Conservation (phyloP, 2,888 invertebrate species). For the Balanococcus diminutus region DNA sequence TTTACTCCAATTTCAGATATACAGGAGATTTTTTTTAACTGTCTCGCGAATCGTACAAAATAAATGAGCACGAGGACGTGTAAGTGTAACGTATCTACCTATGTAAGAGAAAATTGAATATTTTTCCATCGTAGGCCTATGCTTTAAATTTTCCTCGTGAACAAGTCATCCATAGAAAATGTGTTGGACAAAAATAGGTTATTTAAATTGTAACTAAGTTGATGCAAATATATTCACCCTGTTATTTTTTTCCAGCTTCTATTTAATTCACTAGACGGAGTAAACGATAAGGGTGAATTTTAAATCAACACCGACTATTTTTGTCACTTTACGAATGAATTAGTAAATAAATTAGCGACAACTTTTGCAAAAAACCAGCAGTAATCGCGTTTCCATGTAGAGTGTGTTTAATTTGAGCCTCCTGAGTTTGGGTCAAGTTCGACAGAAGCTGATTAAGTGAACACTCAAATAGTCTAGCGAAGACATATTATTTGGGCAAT, state of each 20-base stretch:
- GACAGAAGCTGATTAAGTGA: no score
- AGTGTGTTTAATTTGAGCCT: not conserved
- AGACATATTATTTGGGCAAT: no score
- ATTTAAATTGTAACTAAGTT: not conserved
- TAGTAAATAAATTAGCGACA: not conserved
- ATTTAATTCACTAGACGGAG: not conserved
- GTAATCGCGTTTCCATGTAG: not conserved
- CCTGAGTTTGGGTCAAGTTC: not conserved
- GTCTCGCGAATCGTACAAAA: not conserved
- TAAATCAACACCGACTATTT: not conserved
- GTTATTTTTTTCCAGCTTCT: not conserved
- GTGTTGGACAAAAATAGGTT: not conserved
- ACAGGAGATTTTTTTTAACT: not conserved
- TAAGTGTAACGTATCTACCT: not conserved
- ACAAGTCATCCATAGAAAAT: not conserved
- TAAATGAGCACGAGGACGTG: not conserved
- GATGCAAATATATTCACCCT: not conserved
- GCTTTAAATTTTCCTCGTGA: not conserved
- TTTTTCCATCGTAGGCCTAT: not conserved
- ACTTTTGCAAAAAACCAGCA: not conserved
- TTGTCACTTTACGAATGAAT: not conserved
- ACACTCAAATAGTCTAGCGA: no score
- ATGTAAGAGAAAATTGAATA: not conserved
- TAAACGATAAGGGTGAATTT: not conserved
- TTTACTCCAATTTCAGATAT: not conserved